These are phyloP conservation scores for Agrochola litura DNA, from an alignment of 2,888 invertebrate species.

Conservation along the genomic window DNA sequence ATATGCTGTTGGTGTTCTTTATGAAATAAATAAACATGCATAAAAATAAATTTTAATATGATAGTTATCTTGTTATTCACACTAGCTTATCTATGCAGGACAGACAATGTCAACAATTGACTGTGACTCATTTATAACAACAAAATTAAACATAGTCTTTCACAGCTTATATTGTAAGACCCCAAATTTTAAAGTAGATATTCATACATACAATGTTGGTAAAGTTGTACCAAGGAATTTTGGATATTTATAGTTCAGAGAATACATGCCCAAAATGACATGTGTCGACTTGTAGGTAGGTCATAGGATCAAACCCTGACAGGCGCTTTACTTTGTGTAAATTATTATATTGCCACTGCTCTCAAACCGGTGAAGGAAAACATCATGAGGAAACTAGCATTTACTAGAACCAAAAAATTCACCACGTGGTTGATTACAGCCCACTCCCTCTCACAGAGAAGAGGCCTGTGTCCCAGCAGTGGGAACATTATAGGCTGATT, in stretches of 20 bases:
- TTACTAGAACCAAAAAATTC: no score
- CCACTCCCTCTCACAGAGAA: no score
- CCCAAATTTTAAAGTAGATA: no score
- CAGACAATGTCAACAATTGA: constrained; percentile 1
- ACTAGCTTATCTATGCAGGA: constrained; percentile 16
- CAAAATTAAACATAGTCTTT: not conserved
- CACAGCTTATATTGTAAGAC: not conserved
- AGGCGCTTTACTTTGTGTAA: no score
- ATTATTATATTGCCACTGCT: no score
- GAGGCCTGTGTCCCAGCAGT: no score
- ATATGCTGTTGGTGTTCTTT: not conserved
- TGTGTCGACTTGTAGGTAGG: no score
- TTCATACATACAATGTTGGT: not conserved
- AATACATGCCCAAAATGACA: not conserved
- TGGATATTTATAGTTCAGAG: not conserved
- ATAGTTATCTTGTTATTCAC: constrained; percentile 12
- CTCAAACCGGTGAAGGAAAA: no score
- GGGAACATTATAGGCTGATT: no score
- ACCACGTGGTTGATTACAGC: no score
- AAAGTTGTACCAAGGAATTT: not conserved
- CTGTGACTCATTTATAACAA: constrained; percentile 17
- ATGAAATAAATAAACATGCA: not conserved
- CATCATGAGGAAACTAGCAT: no score
- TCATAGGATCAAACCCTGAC: no score
- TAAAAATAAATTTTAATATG: not conserved